phyloP scores from a whole-genome alignment of 2,113 vertebrate species.

The Murina feae region DNA sequence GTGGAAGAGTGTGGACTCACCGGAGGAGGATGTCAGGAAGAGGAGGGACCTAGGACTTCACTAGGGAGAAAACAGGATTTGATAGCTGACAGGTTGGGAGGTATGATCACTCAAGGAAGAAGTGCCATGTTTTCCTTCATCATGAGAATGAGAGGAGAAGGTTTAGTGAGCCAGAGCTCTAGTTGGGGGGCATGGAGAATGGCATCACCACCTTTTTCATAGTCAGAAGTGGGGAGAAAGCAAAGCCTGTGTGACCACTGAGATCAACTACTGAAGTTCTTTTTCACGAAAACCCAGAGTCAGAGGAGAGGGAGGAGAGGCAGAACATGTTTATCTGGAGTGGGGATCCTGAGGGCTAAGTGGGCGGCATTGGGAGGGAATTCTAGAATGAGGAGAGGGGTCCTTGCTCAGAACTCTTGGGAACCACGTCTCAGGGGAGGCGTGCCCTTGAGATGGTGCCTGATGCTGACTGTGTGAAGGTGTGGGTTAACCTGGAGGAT shows the following conservation, averaged over 20 bases:
- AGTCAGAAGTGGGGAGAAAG: not conserved
- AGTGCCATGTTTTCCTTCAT: not conserved
- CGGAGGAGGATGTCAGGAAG: not conserved
- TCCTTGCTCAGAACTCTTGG: not conserved
- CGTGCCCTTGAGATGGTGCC: accelerated
- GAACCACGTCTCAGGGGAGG: not conserved
- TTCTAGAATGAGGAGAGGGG: not conserved
- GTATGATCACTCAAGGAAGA: not conserved
- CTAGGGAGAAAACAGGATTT: not conserved
- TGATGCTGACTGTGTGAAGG: not conserved
- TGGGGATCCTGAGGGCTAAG: not conserved
- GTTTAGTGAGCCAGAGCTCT: not conserved
- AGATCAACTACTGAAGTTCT: not conserved
- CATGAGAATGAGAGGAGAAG: not conserved
- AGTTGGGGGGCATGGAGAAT: not conserved
- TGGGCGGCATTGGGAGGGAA: accelerated
- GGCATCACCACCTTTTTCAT: not conserved
- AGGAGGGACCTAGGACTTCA: not conserved
- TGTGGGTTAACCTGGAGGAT: not conserved
- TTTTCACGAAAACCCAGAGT: not conserved
- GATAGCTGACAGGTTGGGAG: not conserved
- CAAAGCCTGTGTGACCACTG: not conserved
- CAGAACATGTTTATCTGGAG: not conserved
- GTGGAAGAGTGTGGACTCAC: not conserved
- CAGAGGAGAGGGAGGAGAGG: not conserved